Percentiles rank a stretch among this genome's conserved stretches.
Conservation (phyloP, 2,888 invertebrate species). For the Diogma glabrata region DNA sequence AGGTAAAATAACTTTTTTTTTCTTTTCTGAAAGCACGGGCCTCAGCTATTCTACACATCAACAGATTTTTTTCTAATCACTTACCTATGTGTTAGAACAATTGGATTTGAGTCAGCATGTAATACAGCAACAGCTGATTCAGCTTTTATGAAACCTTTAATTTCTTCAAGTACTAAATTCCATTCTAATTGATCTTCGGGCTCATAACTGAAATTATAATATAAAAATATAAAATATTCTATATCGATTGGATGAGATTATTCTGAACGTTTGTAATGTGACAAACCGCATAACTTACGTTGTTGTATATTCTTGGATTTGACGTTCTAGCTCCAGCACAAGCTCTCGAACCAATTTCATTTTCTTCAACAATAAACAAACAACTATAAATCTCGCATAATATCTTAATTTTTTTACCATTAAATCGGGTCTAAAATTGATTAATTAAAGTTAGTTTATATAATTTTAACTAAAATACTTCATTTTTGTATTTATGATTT, state of each 20-base stretch:
- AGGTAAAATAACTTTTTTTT: too few relatives aligned
- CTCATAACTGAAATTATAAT: slow-evolving; percentile 50
- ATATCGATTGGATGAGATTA: too few relatives aligned
- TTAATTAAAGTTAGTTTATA: slow-evolving; percentile 10
- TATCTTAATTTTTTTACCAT: slow-evolving; percentile 95
- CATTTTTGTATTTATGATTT: too few relatives aligned
- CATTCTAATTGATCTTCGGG: slow-evolving; percentile 96
- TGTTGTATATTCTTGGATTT: slow-evolving; percentile 89
- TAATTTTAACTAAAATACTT: too few relatives aligned
- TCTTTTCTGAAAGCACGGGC: slow-evolving; percentile 38
- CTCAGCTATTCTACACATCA: slow-evolving; percentile 22
- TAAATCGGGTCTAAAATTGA: slow-evolving; percentile 52
- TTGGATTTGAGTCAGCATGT: slow-evolving; percentile 75
- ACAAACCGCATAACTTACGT: slow-evolving; percentile 41
- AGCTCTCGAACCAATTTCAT: slow-evolving; percentile 87
- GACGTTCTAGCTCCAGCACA: slow-evolving; percentile 82
- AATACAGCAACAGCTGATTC: slow-evolving; percentile 81
- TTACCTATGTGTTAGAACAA: slow-evolving; percentile 78
- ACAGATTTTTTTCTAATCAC: slow-evolving; percentile 6
- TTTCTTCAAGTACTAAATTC: slow-evolving; percentile 88
- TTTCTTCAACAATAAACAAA: slow-evolving; percentile 84
- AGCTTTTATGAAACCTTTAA: slow-evolving; percentile 86
- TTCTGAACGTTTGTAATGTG: too few relatives aligned
- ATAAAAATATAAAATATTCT: not conserved
- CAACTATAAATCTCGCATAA: slow-evolving; percentile 93